Base-by-base conservation (phyloP, 1,140 invertebrate species). In the Ruditapes philippinarum region DNA sequence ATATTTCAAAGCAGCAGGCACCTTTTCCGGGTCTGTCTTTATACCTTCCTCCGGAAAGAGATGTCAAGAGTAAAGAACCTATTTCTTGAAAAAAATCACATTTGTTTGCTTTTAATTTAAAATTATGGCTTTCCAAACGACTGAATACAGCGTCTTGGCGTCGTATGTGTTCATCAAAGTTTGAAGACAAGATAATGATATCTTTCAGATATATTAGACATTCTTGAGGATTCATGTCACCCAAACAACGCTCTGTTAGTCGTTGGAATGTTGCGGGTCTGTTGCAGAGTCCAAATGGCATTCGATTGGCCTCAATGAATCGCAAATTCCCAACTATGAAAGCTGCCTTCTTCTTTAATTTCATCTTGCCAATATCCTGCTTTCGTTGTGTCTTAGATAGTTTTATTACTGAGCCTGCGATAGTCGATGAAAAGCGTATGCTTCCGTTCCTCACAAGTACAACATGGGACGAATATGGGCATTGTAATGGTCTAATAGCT, bases 151-250 rank as follows among this genome's bases (percentile, higher is more conserved):
- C 31, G 14, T 51, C n/a, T 12, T 74, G 25, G 22, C 88, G 33
- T 9, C 68, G 19, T 22, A 92, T 40, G 19, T 92, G 91, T 76
- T 88, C 80, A 0, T 89, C 76, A 11, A 89, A 25, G 14, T 60
- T 84, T 1, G 33, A 42, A 0, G 80, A 85, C 68, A 38, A 91
- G 5, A 89, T 51, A 25, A 90, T 88, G 14, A 91, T 73, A 51
- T 90, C 86, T 60, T 92, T 74, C 4, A 92, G 70, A 76, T 90
- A 90, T 9, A 92, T 70, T 0, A 89, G 74, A 25, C 73, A 70
- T 33, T 76, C 33, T 12, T 45, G 12, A 3, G n/a, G 14, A 76
- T 76, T 28, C n/a, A 45, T n/a, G n/a, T 76, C 73, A 7, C 73
- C 40, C 73, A 45, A 42, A 28, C 36, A 76, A 11, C 73, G 38